A percentile compares a stretch with the other conserved stretches of the same genome.
Evolutionary conservation across 1,140 invertebrate species (phyloP).

Genomic region (Caligus rogercresseyi): DNA sequence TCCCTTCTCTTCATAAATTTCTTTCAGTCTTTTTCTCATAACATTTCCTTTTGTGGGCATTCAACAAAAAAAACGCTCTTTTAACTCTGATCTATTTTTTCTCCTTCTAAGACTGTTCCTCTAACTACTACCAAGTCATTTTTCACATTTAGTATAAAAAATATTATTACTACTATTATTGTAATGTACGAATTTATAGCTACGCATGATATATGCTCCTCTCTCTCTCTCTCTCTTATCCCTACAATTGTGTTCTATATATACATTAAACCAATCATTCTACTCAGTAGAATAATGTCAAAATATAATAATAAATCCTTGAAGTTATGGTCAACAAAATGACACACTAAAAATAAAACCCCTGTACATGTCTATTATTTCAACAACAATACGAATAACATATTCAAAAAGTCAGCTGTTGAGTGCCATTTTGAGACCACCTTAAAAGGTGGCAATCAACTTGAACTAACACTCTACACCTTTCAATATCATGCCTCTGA

Average conservation of each 20-base stretch:
- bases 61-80: no score
- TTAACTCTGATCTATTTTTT: background rate
- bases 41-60: background rate
- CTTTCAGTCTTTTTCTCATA: background rate
- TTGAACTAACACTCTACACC: no score
- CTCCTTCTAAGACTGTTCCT: background rate
- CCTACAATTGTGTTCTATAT: background rate
- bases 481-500: no score
- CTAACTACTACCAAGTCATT: background rate
- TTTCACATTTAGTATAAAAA: background rate
- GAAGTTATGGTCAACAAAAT: background rate
- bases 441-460: no score
- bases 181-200: background rate
- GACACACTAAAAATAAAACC: no score
- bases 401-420: no score
- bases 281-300: background rate
- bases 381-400: no score
- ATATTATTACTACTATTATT: background rate
- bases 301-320: background rate
- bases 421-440: no score
- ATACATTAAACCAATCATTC: no score
- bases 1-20: no score
- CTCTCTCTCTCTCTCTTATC: background rate
- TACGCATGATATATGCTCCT: background rate
- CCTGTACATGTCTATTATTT: no score